Conservation (phyloP, 2,113 vertebrate species). For the Corythornis madagascariensis region DNA sequence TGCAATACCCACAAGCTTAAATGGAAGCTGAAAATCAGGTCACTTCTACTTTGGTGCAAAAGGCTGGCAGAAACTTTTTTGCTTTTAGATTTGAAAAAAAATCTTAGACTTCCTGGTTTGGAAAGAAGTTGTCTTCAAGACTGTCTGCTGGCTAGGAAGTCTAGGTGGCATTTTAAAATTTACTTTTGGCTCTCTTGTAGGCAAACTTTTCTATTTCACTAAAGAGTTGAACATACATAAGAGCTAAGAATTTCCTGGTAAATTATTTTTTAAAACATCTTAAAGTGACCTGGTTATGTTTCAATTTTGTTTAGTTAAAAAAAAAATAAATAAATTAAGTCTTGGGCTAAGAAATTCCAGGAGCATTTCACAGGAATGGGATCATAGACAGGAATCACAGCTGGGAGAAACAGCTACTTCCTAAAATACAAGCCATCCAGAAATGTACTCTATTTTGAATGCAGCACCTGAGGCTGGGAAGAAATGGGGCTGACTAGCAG, state of each 20-base stretch:
- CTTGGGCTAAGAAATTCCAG: not conserved
- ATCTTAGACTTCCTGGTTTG: not conserved
- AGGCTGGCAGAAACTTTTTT: not conserved
- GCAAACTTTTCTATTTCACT: not conserved
- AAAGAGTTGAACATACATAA: not conserved
- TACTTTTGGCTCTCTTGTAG: not conserved
- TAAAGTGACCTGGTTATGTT: not conserved
- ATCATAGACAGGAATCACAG: not conserved
- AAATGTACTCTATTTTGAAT: not conserved
- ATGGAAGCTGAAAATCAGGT: not conserved
- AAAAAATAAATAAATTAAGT: not conserved
- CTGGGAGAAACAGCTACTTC: constrained; percentile 25
- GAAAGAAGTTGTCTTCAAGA: not conserved
- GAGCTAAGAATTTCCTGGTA: not conserved
- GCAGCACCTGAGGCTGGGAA: not conserved
- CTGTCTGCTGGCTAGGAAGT: not conserved
- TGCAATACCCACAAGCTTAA: not conserved
- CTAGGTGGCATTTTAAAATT: not conserved
- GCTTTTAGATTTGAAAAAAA: not conserved
- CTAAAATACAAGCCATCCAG: constrained; percentile 19
- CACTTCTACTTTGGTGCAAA: not conserved
- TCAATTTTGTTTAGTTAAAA: not conserved
- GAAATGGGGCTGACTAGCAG: not conserved
- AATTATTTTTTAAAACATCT: not conserved
- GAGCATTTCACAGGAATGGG: constrained; percentile 1